Evolutionary conservation across 2,797 vertebrate genomes (phyloP).

Genomic region (Leontopithecus rosalia): DNA sequence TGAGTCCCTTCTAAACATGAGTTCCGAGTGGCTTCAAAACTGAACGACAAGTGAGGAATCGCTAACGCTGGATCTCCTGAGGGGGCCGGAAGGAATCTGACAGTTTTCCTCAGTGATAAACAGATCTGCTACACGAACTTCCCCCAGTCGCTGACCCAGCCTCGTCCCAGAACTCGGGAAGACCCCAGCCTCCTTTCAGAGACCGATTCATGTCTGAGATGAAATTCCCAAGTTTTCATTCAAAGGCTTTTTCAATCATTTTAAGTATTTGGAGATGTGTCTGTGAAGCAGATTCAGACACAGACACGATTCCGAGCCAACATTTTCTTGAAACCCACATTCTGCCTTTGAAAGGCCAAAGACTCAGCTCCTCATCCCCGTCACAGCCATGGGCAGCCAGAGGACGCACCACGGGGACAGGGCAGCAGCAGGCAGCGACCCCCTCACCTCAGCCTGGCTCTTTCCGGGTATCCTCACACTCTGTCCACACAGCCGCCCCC

Average conservation of each 20-base stretch:
- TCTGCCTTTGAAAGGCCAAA: not conserved
- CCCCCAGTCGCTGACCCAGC: not conserved
- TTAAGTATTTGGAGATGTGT: not conserved
- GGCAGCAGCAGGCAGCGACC: not conserved
- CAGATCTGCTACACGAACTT: accelerated
- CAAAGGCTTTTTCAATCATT: not conserved
- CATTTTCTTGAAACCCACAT: not conserved
- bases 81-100: too few relatives aligned
- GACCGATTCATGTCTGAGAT: accelerated
- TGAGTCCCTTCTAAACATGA: not conserved
- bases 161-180: not conserved
- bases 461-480: too few relatives aligned
- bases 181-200: not conserved
- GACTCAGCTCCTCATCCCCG: too few relatives aligned
- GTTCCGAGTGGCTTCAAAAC: not conserved
- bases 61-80: not conserved
- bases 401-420: too few relatives aligned
- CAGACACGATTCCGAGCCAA: accelerated
- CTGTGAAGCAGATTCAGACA: not conserved
- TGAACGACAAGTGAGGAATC: not conserved
- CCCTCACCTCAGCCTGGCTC: too few relatives aligned
- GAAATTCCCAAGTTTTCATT: not conserved
- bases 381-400: accelerated
- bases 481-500: not conserved
- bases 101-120: not conserved